Evolutionary conservation across 2,797 vertebrate genomes (phyloP), one percentile per base, ranked within the genome.

Genomic region (Lates japonicus): DNA sequence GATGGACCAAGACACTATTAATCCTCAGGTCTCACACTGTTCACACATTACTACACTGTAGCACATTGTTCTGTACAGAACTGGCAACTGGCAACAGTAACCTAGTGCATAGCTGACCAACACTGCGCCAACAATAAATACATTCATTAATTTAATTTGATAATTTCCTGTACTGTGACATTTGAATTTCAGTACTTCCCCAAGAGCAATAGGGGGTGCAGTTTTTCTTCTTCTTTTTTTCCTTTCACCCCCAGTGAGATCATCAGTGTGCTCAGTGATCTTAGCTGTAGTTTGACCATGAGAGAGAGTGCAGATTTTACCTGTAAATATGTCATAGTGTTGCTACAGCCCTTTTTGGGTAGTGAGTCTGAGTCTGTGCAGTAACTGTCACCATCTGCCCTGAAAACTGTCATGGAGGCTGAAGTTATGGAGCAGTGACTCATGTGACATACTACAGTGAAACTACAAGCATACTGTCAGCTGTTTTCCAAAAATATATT

Each of bases 351-450:
- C 31, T 29, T 29, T 29, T 29, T 29, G 25, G 25, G 25, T 29
- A 29, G 25, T 29, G 25, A 29, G 25, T 29, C 25, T 69, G 25
- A 51, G 25, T 66, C 41, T 33, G 16, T 65, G 35, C 29, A 42
- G 57, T 35, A 74, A 52, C 77, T 75, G 57, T 70, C 64, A 59
- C 51, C 37, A 41, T 74, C 33, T 60, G 39, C 49, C 49, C 35
- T 31, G 54, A 52, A 74, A 37, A 57, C 42, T 33, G 69, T 66
- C 73, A 63, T 19, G 39, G 62, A 69, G 68, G 49, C 71, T 62
- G 2, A 64, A 69, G 49, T 52, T 33, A 42, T 42, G 52, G 70
- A 67, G 37, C 10, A 4, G 35, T 63, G 54, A 55, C 25, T 74
- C 25, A 69, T 35, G 25, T 66, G 41, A 80, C 61, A 16, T 11